A percentile compares a stretch with the other conserved stretches of the same genome.
Evolutionary conservation across 2,797 vertebrate genomes (phyloP).

Genomic region (Borostomias antarcticus): DNA sequence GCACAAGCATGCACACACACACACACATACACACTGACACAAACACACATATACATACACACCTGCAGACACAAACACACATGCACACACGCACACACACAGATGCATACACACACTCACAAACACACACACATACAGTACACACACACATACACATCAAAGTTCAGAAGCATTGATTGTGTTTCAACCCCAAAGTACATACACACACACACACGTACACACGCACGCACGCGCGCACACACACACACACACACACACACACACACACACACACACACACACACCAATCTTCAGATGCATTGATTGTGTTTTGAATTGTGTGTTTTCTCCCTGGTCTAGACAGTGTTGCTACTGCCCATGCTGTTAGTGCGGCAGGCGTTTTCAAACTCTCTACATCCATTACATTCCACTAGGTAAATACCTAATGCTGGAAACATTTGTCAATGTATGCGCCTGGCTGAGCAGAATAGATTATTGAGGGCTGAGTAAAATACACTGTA

Average conservation of each 20-base stretch:
- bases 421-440: conserved; percentile 83
- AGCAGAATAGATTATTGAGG: conserved; percentile 81
- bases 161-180: too few species aligned
- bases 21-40: conserved; percentile 8
- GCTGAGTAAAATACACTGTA: conserved; percentile 78
- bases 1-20: conserved; percentile 13
- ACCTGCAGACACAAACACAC: conserved; percentile 21
- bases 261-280: conserved; percentile 32
- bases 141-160: conserved; percentile 13
- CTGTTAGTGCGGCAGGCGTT: conserved; percentile 75
- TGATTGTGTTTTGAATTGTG: conserved; percentile 69
- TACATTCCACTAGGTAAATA: conserved; percentile 82
- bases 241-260: conserved; percentile 15
- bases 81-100: conserved; percentile 39
- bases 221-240: conserved; percentile 14
- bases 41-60: conserved; percentile 10
- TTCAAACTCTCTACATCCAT: conserved; percentile 82
- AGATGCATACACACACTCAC: conserved; percentile 47
- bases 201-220: conserved; percentile 4
- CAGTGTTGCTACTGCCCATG: conserved; percentile 73
- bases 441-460: conserved; percentile 81
- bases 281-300: conserved; percentile 56
- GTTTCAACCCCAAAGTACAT: conserved; percentile 14
- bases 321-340: conserved; percentile 66
- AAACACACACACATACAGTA: conserved; percentile 11